A percentile compares a stretch with the other conserved stretches of the same genome.
Conservation (phyloP, 2,113 vertebrate species). For the Gallinago paraguaiae region DNA sequence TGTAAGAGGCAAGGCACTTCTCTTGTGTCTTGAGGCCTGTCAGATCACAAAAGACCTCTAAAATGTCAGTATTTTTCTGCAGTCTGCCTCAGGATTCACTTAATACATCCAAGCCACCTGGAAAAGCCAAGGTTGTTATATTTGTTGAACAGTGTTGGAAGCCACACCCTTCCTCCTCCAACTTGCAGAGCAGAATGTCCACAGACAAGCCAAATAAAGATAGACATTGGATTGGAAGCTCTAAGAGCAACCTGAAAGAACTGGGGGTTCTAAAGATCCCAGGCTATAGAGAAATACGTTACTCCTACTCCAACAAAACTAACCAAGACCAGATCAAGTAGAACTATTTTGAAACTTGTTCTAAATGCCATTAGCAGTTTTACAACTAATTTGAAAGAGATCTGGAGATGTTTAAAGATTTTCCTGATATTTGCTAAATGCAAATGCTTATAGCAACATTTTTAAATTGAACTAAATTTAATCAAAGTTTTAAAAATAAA, state of each 20-base stretch:
- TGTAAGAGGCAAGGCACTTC: background rate
- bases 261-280: background rate
- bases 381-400: background rate
- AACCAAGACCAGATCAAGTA: background rate
- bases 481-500: background rate
- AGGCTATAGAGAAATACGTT: background rate
- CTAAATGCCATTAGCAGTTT: background rate
- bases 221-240: background rate
- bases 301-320: background rate
- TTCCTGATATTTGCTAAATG: background rate
- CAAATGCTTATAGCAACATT: background rate
- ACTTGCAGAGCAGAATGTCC: background rate
- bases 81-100: background rate
- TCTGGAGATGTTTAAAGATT: background rate
- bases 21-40: background rate
- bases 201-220: background rate
- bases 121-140: background rate
- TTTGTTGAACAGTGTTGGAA: background rate
- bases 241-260: background rate
- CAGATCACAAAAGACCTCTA: background rate
- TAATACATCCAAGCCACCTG: background rate
- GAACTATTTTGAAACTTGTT: background rate
- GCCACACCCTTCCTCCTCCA: background rate
- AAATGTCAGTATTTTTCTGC: background rate
- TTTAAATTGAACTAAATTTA: background rate